These are phyloP conservation scores for Octonoba sinensis DNA, from an alignment of 2,888 invertebrate genomes.

Conservation along the genomic window DNA sequence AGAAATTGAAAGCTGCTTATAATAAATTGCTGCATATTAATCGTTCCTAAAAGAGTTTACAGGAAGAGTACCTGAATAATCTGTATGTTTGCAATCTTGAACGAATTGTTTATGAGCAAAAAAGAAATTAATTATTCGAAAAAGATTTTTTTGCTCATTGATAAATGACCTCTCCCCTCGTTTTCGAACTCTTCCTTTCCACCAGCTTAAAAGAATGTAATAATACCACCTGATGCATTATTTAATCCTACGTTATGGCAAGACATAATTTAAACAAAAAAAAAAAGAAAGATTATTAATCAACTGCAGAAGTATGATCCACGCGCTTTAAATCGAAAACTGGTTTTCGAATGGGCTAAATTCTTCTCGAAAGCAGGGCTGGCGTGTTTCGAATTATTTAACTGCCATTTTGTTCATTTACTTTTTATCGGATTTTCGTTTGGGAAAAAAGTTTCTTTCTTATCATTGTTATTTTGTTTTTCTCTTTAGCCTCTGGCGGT, in stretches of 20 bases:
- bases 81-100: too few relatives aligned
- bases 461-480: constrained; percentile 7
- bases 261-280: constrained; percentile 18
- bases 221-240: background rate
- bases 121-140: too few relatives aligned
- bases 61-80: too few relatives aligned
- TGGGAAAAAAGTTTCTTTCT: constrained; percentile 30
- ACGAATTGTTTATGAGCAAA: too few relatives aligned
- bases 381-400: constrained; percentile 40
- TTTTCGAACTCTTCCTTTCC: too few relatives aligned
- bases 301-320: background rate
- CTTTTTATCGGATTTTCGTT: constrained; percentile 21
- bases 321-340: constrained; percentile 20
- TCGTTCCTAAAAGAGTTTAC: too few relatives aligned
- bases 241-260: background rate
- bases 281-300: constrained; percentile 12
- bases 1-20: too few relatives aligned
- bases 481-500: constrained; percentile 25
- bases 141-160: too few relatives aligned
- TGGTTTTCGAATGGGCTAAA: constrained; percentile 33
- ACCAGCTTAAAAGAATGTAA: too few relatives aligned
- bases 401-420: constrained; percentile 7
- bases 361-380: constrained; percentile 23
- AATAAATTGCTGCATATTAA: too few relatives aligned
- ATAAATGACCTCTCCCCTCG: too few relatives aligned